Evolutionary conservation across 2,113 vertebrate species (phyloP).

Genomic region (Antechinus stuartii): DNA sequence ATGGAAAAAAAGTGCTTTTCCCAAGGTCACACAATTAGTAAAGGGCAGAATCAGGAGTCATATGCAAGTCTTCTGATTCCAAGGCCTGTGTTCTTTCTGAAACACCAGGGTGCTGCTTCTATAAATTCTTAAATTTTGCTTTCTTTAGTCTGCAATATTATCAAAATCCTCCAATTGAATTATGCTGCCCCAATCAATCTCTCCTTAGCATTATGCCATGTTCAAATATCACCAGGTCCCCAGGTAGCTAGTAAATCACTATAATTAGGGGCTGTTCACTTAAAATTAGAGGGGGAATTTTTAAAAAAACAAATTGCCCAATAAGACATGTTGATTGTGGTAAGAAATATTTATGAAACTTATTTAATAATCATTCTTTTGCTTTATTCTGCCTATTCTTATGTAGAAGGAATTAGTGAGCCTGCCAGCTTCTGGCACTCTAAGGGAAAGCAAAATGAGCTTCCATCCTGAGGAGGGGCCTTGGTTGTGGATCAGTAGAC

Average conservation of each 20-base stretch:
- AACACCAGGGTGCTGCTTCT: not conserved
- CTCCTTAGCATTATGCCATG: slow-evolving; percentile 59
- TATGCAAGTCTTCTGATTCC: not conserved
- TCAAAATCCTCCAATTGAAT: slow-evolving; percentile 70
- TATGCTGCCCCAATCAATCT: slow-evolving; percentile 77
- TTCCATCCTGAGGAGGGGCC: slow-evolving; percentile 3
- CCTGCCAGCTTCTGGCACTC: not conserved
- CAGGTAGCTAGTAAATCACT: slow-evolving; percentile 84
- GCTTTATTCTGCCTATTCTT: slow-evolving; percentile 21
- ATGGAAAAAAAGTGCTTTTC: not conserved
- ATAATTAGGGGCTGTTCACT: slow-evolving; percentile 84
- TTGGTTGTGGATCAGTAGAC: slow-evolving; percentile 23
- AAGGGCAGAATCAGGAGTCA: not conserved
- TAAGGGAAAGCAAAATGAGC: not conserved
- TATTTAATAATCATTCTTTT: slow-evolving; percentile 58
- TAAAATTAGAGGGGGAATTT: slow-evolving; percentile 81
- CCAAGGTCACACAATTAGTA: not conserved
- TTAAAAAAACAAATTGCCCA: slow-evolving; percentile 78
- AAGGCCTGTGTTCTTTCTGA: not conserved
- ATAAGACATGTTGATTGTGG: slow-evolving; percentile 53
- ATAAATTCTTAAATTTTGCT: slow-evolving; percentile 70
- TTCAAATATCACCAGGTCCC: slow-evolving; percentile 84
- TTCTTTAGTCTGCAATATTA: slow-evolving; percentile 65
- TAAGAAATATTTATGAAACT: slow-evolving; percentile 79
- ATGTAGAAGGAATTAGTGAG: not conserved